Evolutionary conservation across 1,140 invertebrate genomes (phyloP).

Genomic region (Aricia agestis): DNA sequence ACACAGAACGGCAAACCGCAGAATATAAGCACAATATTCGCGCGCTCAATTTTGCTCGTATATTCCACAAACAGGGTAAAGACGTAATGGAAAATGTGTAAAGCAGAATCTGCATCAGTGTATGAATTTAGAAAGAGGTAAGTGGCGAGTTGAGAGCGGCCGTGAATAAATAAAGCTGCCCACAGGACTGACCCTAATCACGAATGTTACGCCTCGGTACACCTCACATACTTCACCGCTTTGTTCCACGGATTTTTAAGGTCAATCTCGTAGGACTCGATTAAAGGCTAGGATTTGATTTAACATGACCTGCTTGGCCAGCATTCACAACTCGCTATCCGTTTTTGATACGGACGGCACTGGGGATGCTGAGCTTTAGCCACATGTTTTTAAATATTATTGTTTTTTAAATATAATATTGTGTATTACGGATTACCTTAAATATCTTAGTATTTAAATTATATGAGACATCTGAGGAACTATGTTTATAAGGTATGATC

Average conservation of each 20-base stretch:
- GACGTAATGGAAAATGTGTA: conserved; percentile 12
- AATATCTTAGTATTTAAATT: no score
- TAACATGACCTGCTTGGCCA: not conserved
- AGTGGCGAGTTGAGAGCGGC: conserved; percentile 42
- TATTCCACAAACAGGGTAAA: not conserved
- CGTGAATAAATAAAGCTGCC: conserved; percentile 60
- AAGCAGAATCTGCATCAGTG: conserved; percentile 7
- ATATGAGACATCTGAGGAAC: no score
- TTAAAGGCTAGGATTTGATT: conserved; percentile 2
- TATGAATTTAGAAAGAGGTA: conserved; percentile 32
- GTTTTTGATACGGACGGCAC: no score
- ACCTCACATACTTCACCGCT: conserved; percentile 43
- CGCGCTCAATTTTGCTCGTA: not conserved
- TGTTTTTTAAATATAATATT: no score
- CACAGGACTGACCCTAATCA: conserved; percentile 47
- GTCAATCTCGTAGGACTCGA: conserved; percentile 8
- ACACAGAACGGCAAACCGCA: not conserved
- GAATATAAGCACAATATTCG: not conserved
- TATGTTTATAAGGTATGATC: no score
- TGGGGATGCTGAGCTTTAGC: no score
- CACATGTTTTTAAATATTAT: no score
- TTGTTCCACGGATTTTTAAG: conserved; percentile 11
- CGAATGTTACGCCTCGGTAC: conserved; percentile 48
- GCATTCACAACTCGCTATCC: no score
- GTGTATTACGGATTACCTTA: no score